phyloP scores from a whole-genome alignment of 2,888 invertebrate species.

The Plebejus melissa region DNA sequence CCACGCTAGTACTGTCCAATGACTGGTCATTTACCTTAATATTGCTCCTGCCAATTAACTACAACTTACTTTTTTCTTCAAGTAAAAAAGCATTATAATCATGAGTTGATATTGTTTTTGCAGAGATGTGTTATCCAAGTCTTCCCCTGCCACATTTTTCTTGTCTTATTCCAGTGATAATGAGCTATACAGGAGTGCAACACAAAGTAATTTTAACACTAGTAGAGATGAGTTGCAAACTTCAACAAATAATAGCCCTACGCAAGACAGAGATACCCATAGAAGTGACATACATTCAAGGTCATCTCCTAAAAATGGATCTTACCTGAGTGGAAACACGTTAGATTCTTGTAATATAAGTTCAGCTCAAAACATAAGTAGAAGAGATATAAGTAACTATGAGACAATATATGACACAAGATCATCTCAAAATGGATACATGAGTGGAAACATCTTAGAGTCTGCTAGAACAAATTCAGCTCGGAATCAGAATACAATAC shows the following conservation, averaged over 20 bases:
- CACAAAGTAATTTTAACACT: slow-evolving; percentile 33
- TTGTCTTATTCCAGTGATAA: slow-evolving; percentile 58
- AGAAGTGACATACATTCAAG: neutral
- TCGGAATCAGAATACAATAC: neutral
- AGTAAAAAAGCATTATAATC: slow-evolving; percentile 18
- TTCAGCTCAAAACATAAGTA: neutral
- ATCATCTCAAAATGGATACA: neutral
- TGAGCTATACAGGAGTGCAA: slow-evolving; percentile 38
- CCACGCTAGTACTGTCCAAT: too few species aligned
- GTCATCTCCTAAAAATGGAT: neutral
- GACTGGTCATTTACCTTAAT: too few species aligned
- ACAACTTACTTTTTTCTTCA: neutral
- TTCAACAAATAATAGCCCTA: slow-evolving; percentile 19
- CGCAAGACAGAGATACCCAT: neutral
- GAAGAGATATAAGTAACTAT: neutral
- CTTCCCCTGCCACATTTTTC: slow-evolving; percentile 59
- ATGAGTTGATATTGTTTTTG: slow-evolving; percentile 59
- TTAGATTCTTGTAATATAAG: neutral
- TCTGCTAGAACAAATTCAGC: neutral
- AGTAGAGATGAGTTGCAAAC: slow-evolving; percentile 9
- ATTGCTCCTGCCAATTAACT: neutral
- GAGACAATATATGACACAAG: neutral
- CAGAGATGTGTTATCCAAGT: slow-evolving; percentile 62
- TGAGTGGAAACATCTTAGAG: too few species aligned
- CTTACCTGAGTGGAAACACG: neutral